Evolutionary conservation across 2,888 invertebrate genomes (phyloP).

Genomic region (Eurytoma californica): DNA sequence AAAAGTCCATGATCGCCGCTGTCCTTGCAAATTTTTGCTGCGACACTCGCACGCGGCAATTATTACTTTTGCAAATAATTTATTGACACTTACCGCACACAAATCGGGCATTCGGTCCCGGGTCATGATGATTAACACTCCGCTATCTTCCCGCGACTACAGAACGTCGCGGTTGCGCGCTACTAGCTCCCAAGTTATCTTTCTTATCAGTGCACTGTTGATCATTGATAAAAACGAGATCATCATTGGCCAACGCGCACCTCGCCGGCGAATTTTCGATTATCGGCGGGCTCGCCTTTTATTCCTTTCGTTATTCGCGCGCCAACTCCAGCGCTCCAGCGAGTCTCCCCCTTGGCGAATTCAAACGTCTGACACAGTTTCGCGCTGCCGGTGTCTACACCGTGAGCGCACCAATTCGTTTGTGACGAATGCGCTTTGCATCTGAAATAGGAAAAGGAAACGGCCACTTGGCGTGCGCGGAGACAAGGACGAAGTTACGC

Average conservation of each 20-base stretch:
- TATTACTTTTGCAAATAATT: not conserved
- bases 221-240: constrained; percentile 56
- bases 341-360: constrained; percentile 45
- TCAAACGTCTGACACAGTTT: constrained; percentile 59
- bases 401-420: constrained; percentile 26
- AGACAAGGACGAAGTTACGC: constrained; percentile 39
- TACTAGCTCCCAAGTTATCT: constrained; percentile 63
- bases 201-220: constrained; percentile 67
- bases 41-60: not conserved
- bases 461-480: constrained; percentile 62
- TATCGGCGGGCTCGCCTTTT: constrained; percentile 17
- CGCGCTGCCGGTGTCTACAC: constrained; percentile 13
- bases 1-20: not conserved
- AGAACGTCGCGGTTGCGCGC: constrained; percentile 17
- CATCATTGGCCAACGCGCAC: constrained; percentile 35
- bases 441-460: constrained; percentile 69
- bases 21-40: not conserved
- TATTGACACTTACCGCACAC: constrained; percentile 67
- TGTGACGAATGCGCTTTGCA: constrained; percentile 64
- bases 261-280: not conserved
- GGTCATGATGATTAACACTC: constrained; percentile 65
- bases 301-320: constrained; percentile 11
- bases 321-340: not conserved
- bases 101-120: constrained; percentile 72
- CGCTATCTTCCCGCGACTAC: constrained; percentile 52